Percentiles rank a stretch among this genome's conserved stretches.
phyloP scores from a whole-genome alignment of 2,888 invertebrate genomes.

The Dermolepida albohirtum region DNA sequence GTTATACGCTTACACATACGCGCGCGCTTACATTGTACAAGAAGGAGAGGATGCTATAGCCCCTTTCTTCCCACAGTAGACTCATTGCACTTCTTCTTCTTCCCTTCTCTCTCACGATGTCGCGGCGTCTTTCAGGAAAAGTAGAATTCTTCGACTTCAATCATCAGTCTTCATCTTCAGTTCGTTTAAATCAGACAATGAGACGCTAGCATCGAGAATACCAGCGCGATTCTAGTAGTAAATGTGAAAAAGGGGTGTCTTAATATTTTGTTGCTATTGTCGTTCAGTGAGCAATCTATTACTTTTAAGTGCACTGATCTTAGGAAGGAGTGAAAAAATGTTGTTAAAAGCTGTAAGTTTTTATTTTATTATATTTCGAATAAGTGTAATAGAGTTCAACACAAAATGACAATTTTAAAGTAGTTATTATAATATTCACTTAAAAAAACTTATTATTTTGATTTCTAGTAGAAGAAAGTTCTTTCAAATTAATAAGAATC shows the following conservation, averaged over 20 bases:
- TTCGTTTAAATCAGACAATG: constrained; percentile 21
- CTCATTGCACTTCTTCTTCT: constrained; percentile 19
- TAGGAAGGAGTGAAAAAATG: constrained; percentile 20
- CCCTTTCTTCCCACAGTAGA: constrained; percentile 42
- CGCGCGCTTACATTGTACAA: not conserved
- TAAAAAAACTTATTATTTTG: too few relatives aligned
- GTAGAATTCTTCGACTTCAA: constrained; percentile 33
- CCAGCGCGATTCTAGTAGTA: constrained; percentile 8
- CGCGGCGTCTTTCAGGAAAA: constrained; percentile 31
- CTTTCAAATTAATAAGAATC: too few relatives aligned
- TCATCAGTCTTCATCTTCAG: constrained; percentile 31
- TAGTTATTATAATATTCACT: too few relatives aligned
- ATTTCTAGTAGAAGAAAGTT: too few relatives aligned
- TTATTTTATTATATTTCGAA: not conserved
- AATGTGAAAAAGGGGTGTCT: constrained; percentile 28
- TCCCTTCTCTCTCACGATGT: constrained; percentile 21
- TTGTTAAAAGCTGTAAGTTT: constrained; percentile 42
- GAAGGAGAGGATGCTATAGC: constrained; percentile 7
- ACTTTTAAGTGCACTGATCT: constrained; percentile 1
- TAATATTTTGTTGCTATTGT: constrained; percentile 35
- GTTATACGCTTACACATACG: not conserved
- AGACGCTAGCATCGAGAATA: constrained; percentile 17
- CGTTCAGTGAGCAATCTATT: constrained; percentile 24
- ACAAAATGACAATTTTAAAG: too few relatives aligned
- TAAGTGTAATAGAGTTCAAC: too few relatives aligned